phyloP scores from a whole-genome alignment of 2,888 invertebrate genomes.

The Eulithis testata region DNA sequence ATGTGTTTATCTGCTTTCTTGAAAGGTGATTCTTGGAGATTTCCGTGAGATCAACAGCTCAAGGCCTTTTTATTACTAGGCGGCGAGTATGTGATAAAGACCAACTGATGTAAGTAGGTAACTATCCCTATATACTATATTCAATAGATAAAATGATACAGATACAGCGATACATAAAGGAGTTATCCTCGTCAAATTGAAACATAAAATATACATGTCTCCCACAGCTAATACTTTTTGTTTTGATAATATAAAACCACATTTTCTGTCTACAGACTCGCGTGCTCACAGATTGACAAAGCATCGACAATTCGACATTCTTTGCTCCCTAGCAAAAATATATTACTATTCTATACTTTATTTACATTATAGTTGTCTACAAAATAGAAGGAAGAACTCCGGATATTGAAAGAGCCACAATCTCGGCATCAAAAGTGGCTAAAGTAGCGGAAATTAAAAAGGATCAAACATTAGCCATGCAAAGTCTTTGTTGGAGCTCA shows the following conservation, averaged over 20 bases:
- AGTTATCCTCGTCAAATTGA: constrained; percentile 6
- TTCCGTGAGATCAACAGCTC: constrained; percentile 25
- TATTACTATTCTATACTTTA: constrained; percentile 26
- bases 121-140: constrained; percentile 9
- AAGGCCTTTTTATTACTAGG: constrained; percentile 24
- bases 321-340: constrained; percentile 13
- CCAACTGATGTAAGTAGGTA: constrained; percentile 10
- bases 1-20: constrained; percentile 34
- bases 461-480: constrained; percentile 45
- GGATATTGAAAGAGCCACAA: constrained; percentile 49
- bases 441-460: constrained; percentile 56
- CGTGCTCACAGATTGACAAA: constrained; percentile 5
- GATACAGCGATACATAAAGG: neutral
- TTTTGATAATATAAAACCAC: too few species aligned
- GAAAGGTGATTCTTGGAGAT: constrained; percentile 27
- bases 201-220: neutral
- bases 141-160: constrained; percentile 13
- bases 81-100: constrained; percentile 25
- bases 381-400: constrained; percentile 36
- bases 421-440: constrained; percentile 46
- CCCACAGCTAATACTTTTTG: neutral
- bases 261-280: neutral
- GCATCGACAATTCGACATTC: constrained; percentile 9
- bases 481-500: constrained; percentile 47
- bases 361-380: constrained; percentile 41